Evolutionary conservation across 1,140 invertebrate genomes (phyloP).

Genomic region (Macrocentrus cingulum): DNA sequence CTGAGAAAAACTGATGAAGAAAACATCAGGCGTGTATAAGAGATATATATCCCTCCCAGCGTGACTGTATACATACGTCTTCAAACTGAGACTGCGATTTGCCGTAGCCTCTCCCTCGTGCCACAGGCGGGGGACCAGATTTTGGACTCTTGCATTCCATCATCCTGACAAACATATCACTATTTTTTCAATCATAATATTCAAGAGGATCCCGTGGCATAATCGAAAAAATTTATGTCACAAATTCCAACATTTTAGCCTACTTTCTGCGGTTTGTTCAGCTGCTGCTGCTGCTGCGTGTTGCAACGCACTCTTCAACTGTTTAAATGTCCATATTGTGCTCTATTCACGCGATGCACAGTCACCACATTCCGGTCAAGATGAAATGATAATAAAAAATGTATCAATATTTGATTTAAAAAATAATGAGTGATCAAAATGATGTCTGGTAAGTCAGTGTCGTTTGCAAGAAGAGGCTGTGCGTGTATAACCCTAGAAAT

Average conservation of each 20-base stretch:
- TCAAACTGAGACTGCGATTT: constrained; percentile 18
- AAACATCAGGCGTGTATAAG: not conserved
- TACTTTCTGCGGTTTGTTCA: too few relatives aligned
- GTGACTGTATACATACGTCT: constrained; percentile 19
- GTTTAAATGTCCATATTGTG: too few relatives aligned
- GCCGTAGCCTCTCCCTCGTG: constrained; percentile 24
- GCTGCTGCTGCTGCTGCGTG: too few relatives aligned
- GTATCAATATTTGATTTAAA: too few relatives aligned
- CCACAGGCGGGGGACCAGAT: constrained; percentile 7
- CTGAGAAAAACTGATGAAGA: constrained; percentile 23
- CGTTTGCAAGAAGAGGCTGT: not conserved
- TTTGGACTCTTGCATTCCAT: constrained; percentile 7
- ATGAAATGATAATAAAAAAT: too few relatives aligned
- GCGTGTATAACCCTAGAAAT: constrained; percentile 39
- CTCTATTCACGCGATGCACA: too few relatives aligned
- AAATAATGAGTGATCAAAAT: too few relatives aligned
- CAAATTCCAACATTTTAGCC: too few relatives aligned
- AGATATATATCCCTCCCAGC: constrained; percentile 15
- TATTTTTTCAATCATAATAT: not conserved
- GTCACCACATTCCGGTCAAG: not conserved
- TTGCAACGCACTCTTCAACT: too few relatives aligned
- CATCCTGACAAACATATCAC: not conserved
- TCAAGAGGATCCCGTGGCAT: too few relatives aligned
- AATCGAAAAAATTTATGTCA: too few relatives aligned
- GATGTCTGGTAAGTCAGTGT: too few relatives aligned